These are phyloP conservation scores for Chrysogorgia sp. DNA, from an alignment of 92 coral and sea anemone species.

Conservation along the genomic window DNA sequence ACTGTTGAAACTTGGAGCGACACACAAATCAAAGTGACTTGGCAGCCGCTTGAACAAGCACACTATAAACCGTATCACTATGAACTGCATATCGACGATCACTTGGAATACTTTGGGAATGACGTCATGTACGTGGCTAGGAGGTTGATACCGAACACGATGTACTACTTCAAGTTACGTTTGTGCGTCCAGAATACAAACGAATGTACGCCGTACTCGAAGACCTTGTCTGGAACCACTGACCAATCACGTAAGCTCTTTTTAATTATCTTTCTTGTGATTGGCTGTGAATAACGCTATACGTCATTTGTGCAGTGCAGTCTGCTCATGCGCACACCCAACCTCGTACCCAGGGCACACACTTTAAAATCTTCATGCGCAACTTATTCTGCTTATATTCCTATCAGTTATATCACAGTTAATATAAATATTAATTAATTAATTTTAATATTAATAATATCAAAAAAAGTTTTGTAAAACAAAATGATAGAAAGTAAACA, in stretches of 20 bases:
- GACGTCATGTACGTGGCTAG: conserved; percentile 92
- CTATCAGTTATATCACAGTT: too few species aligned
- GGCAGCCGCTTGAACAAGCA: conserved; percentile 59
- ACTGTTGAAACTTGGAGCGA: conserved; percentile 86
- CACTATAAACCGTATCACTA: conserved; percentile 62
- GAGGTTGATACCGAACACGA: conserved; percentile 81
- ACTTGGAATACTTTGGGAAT: conserved; percentile 91
- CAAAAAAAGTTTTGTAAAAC: too few species aligned
- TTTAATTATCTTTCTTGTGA: too few species aligned
- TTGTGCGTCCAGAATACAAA: conserved; percentile 86
- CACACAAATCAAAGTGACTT: conserved; percentile 85
- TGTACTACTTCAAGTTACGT: conserved; percentile 90
- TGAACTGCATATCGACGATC: conserved; percentile 86
- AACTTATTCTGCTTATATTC: too few species aligned
- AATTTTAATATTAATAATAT: too few species aligned
- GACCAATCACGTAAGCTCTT: conserved; percentile 68
- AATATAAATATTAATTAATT: too few species aligned
- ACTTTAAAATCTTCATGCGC: too few species aligned
- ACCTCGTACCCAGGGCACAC: too few species aligned
- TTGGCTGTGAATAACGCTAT: too few species aligned
- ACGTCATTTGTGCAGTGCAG: too few species aligned
- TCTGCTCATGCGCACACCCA: too few species aligned
- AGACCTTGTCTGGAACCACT: conserved; percentile 71
- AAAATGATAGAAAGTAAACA: too few species aligned
- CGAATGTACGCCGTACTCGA: conserved; percentile 77